Evolutionary conservation across 2,888 invertebrate species (phyloP), one percentile per base, ranked within the genome.

Genomic region (Dorcus hopei): DNA sequence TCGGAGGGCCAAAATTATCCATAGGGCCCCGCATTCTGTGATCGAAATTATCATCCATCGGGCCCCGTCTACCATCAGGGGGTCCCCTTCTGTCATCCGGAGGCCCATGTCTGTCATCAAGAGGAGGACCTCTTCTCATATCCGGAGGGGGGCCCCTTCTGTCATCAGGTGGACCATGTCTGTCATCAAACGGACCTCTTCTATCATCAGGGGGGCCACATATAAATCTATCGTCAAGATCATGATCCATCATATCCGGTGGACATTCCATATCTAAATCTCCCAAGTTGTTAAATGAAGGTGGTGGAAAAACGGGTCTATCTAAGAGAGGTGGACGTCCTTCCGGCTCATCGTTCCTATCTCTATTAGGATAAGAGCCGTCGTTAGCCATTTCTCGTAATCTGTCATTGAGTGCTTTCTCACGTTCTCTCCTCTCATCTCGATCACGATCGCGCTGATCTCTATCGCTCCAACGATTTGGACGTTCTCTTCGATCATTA

Each of bases 321-420:
- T 78, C 78, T 69, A 79, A 71, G 9, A 79, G 60, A 0, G 78
- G 76, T 2, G 79, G 77, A 8, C 71, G 58, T 6, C 53, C 40
- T n/a, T 58, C 58, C 7, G 45, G 42, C 33, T 49, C 48, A 9
- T 52, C 56, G 19, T 41, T 48, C 53, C 63, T 59, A 3, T 66
- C 63, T 52, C 62, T 59, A 42, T 59, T 61, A 53, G 48, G 23
- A n/a, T 43, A 58, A 2, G 54, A 49, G 48, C 54, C 57, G 23
- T 53, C 57, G 23, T 63, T 68, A 6, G 69, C 68, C 68, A 69
- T 67, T 57, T 70, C 67, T 1, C 68, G 62, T 16, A 70, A 62
- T n/a, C 70, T 61, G 57, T 70, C 70, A 58, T 69, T 70, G 14
- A 70, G 61, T 51, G 74, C 68, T 23, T 77, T 77, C 40, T 71